Conservation (phyloP, 2,888 invertebrate species). For the Trichopria drosophilae region DNA sequence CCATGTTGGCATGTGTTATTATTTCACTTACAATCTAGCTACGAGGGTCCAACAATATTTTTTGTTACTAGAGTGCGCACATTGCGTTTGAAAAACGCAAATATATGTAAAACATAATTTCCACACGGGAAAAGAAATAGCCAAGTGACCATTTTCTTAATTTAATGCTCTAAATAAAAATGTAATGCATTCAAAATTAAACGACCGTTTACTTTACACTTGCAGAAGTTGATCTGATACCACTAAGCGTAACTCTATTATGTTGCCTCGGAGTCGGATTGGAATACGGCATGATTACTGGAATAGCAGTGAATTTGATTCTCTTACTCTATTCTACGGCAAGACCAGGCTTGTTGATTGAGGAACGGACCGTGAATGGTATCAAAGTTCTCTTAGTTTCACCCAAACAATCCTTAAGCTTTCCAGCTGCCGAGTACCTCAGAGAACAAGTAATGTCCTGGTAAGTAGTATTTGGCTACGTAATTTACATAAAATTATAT, state of each 20-base stretch:
- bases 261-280: conserved; percentile 70
- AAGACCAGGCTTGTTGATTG: conserved; percentile 66
- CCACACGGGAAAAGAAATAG: too few relatives aligned
- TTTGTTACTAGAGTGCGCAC: too few relatives aligned
- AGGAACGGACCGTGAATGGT: conserved; percentile 62
- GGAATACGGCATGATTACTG: conserved; percentile 70
- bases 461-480: conserved; percentile 40
- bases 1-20: too few relatives aligned
- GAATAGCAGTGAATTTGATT: conserved; percentile 68
- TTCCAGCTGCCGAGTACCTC: conserved; percentile 64
- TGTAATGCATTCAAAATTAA: too few relatives aligned
- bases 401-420: conserved; percentile 59
- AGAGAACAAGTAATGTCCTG: conserved; percentile 56
- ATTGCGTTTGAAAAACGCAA: too few relatives aligned
- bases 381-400: conserved; percentile 45
- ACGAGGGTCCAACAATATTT: too few relatives aligned
- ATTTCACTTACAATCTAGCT: too few relatives aligned
- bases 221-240: conserved; percentile 72
- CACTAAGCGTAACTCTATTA: conserved; percentile 69
- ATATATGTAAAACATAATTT: too few relatives aligned
- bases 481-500: too few relatives aligned
- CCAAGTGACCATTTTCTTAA: too few relatives aligned
- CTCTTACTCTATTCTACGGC: conserved; percentile 69
- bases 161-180: too few relatives aligned
- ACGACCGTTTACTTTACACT: conserved; percentile 34